A percentile compares a stretch with the other conserved stretches of the same genome.
Evolutionary conservation across 2,113 vertebrate genomes (phyloP).

Genomic region (Orcinus orca): DNA sequence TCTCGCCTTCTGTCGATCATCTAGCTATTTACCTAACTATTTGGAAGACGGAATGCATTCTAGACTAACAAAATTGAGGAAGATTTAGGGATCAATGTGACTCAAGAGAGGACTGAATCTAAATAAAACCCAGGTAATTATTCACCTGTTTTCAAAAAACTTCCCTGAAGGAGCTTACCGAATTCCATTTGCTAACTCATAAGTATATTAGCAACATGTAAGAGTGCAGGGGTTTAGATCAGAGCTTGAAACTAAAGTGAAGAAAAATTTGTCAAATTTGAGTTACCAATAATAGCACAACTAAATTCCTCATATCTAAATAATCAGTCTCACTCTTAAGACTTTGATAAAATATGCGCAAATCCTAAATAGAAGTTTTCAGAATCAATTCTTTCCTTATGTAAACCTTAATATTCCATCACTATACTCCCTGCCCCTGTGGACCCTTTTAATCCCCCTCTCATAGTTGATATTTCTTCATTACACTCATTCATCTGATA

Average conservation of each 20-base stretch:
- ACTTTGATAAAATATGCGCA: neutral
- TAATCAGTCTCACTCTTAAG: neutral
- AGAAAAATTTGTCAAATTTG: neutral
- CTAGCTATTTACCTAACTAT: too few species aligned
- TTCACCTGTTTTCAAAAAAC: neutral
- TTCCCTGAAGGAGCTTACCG: neutral
- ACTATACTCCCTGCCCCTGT: fast-evolving
- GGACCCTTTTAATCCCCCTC: neutral
- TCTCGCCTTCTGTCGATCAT: neutral
- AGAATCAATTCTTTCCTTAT: neutral
- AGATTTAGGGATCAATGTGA: neutral
- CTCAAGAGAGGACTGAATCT: neutral
- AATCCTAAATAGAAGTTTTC: neutral
- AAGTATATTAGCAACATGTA: neutral
- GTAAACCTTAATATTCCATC: neutral
- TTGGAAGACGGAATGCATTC: neutral
- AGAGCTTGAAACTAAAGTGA: neutral
- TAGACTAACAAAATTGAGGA: neutral
- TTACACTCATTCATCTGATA: neutral
- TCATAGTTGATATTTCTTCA: neutral
- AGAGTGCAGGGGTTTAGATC: neutral
- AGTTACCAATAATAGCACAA: neutral
- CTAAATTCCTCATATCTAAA: neutral
- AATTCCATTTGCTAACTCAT: neutral
- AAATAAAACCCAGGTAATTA: neutral